These are phyloP conservation scores for Dexiosoma caninum DNA, from an alignment of 2,888 invertebrate genomes.

Conservation along the genomic window DNA sequence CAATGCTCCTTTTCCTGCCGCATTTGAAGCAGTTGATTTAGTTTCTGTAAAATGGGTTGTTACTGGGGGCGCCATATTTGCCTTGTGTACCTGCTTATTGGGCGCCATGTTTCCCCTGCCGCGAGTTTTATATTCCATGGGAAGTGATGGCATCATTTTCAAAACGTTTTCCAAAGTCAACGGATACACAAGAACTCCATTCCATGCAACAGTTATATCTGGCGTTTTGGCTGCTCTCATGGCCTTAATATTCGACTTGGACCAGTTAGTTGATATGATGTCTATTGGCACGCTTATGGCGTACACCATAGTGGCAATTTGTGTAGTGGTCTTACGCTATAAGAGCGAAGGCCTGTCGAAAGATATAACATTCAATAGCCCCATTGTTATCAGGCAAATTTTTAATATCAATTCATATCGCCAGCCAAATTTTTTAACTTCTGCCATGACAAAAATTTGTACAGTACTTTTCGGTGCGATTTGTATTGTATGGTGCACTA, in stretches of 20 bases:
- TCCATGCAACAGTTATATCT: conserved; percentile 86
- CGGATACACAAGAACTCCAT: conserved; percentile 86
- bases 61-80: conserved; percentile 93
- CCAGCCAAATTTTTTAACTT: conserved; percentile 82
- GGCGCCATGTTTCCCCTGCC: conserved; percentile 94
- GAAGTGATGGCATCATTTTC: conserved; percentile 91
- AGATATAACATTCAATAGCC: conserved; percentile 71
- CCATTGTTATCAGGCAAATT: conserved; percentile 79
- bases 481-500: conserved; percentile 70
- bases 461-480: conserved; percentile 80
- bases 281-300: conserved; percentile 94
- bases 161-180: conserved; percentile 85
- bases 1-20: conserved; percentile 91
- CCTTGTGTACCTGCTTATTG: conserved; percentile 90
- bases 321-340: conserved; percentile 91
- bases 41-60: conserved; percentile 91
- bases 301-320: conserved; percentile 94
- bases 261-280: conserved; percentile 97
- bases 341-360: conserved; percentile 73
- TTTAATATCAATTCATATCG: conserved; percentile 86
- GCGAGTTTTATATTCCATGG: conserved; percentile 93
- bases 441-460: conserved; percentile 82
- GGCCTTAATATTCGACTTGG: conserved; percentile 91
- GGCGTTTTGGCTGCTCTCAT: conserved; percentile 90
- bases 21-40: conserved; percentile 88